Percentiles rank a stretch among this genome's conserved stretches.
These are phyloP conservation scores for Acanthopagrus latus DNA, from an alignment of 2,797 vertebrate species.

Conservation along the genomic window DNA sequence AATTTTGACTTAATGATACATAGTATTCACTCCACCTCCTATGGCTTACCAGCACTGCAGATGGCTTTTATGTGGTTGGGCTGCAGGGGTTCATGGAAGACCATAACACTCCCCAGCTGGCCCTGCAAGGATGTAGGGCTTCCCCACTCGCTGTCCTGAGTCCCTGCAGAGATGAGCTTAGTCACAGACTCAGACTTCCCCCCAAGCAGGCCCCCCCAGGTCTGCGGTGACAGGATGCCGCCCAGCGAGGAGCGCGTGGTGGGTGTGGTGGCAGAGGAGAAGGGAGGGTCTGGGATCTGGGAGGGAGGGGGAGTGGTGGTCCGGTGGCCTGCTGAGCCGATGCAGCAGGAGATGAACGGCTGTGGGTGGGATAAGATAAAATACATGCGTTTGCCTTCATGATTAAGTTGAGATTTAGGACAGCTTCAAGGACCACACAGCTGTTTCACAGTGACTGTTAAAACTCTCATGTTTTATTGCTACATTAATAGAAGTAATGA, in stretches of 20 bases:
- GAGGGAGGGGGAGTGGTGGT: constrained; percentile 97
- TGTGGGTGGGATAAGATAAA: constrained; percentile 60
- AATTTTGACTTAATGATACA: neutral
- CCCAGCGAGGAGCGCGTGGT: constrained; percentile 91
- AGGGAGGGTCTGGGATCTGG: constrained; percentile 96
- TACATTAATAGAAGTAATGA: neutral
- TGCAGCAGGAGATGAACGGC: constrained; percentile 96
- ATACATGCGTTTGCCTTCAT: neutral
- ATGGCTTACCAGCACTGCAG: constrained; percentile 90
- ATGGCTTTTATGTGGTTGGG: constrained; percentile 92
- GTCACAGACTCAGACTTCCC: constrained; percentile 92
- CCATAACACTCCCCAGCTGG: constrained; percentile 93
- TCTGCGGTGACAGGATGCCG: constrained; percentile 89
- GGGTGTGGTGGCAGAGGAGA: constrained; percentile 85
- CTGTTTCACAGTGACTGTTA: neutral
- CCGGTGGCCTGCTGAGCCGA: constrained; percentile 96
- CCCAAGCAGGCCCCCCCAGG: constrained; percentile 88
- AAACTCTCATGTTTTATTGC: neutral
- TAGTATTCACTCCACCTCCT: neutral
- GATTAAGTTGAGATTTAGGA: neutral
- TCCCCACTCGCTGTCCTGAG: constrained; percentile 98
- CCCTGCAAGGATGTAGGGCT: constrained; percentile 97
- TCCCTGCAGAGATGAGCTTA: constrained; percentile 97
- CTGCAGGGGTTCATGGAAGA: constrained; percentile 93
- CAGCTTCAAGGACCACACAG: neutral